These are phyloP conservation scores for Siderastrea siderea DNA, from an alignment of 92 coral and sea anemone species.

Conservation along the genomic window DNA sequence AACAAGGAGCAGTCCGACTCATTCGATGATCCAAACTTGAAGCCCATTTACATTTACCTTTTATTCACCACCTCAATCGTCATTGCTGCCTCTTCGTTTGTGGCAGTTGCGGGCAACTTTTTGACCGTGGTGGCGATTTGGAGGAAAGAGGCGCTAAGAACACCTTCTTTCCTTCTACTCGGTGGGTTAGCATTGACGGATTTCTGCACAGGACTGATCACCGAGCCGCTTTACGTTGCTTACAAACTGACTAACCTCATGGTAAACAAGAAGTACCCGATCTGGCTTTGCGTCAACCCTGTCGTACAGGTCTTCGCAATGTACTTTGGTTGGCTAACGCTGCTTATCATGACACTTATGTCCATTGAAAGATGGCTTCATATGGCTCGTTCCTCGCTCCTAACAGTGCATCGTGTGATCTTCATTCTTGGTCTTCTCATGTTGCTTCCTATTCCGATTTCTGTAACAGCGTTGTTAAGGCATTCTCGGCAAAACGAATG, in stretches of 20 bases:
- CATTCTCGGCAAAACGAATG: not conserved
- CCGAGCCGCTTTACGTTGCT: too few species aligned
- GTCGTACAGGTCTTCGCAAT: not conserved
- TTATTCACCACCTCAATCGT: too few species aligned
- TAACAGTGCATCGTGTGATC: not conserved
- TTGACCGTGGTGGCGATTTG: too few species aligned
- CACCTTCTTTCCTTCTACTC: too few species aligned
- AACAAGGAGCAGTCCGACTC: too few species aligned
- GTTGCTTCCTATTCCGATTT: not conserved
- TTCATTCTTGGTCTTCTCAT: not conserved
- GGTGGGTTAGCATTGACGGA: too few species aligned
- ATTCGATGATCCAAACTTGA: too few species aligned
- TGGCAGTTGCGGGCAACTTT: too few species aligned
- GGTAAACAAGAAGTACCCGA: not conserved
- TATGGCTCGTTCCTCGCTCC: constrained; percentile 6
- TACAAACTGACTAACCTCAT: not conserved
- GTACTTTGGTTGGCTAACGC: not conserved
- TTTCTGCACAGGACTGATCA: too few species aligned
- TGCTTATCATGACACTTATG: not conserved
- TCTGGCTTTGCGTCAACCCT: not conserved
- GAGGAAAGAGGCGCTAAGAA: too few species aligned
- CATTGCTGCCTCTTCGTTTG: too few species aligned
- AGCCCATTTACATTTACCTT: too few species aligned
- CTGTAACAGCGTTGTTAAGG: not conserved
- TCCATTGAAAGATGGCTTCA: constrained; percentile 23